phyloP scores from a whole-genome alignment of 2,113 vertebrate species.

The Loxodonta africana region DNA sequence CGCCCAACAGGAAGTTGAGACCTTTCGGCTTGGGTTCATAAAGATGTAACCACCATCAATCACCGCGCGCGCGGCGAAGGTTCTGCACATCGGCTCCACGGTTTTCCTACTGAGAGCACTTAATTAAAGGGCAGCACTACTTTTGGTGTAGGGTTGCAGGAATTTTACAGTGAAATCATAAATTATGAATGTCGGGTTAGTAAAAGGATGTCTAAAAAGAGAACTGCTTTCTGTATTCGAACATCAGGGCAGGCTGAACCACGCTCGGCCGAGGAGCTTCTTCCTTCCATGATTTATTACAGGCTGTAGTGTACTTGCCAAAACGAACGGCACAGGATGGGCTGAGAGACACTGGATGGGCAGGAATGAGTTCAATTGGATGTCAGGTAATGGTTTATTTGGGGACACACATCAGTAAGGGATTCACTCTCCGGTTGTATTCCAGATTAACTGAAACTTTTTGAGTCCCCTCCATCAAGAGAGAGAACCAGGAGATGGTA shows the following conservation, averaged over 20 bases:
- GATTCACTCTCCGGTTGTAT: slow-evolving; percentile 53
- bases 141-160: slow-evolving; percentile 91
- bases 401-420: slow-evolving; percentile 79
- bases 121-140: slow-evolving; percentile 91
- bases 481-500: background rate
- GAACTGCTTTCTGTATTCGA: slow-evolving; percentile 90
- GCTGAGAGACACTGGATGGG: slow-evolving; percentile 91
- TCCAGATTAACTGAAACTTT: slow-evolving; percentile 64
- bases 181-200: slow-evolving; percentile 90
- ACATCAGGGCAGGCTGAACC: slow-evolving; percentile 88
- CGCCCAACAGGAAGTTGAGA: slow-evolving; percentile 93
- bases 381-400: slow-evolving; percentile 89
- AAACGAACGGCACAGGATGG: slow-evolving; percentile 95
- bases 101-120: slow-evolving; percentile 90
- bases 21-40: slow-evolving; percentile 94
- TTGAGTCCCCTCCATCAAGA: background rate
- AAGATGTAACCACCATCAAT: slow-evolving; percentile 94
- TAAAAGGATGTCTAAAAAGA: slow-evolving; percentile 92
- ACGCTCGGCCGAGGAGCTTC: slow-evolving; percentile 90
- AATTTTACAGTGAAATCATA: slow-evolving; percentile 91
- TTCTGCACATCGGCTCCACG: slow-evolving; percentile 89
- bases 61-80: slow-evolving; percentile 87
- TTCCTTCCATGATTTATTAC: slow-evolving; percentile 96
- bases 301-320: slow-evolving; percentile 92
- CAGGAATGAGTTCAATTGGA: slow-evolving; percentile 92